Conservation (phyloP, 2,888 invertebrate species). For the Plebejus anna region DNA sequence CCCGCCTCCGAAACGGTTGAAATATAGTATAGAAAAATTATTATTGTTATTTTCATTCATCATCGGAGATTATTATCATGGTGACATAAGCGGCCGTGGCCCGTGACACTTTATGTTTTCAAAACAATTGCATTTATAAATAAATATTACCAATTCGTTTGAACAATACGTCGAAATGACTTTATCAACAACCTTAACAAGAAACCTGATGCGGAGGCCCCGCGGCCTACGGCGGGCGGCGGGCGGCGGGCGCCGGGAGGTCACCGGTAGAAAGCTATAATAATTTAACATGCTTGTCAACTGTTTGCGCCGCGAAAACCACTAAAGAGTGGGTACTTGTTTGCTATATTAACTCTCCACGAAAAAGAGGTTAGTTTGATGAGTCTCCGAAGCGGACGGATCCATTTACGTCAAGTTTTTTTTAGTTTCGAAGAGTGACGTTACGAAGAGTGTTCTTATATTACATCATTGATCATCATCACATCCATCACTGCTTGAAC, state of each 20-base stretch:
- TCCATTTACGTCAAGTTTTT: too few relatives aligned
- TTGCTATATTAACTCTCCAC: neutral
- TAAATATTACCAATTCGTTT: neutral
- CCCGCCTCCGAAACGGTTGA: too few relatives aligned
- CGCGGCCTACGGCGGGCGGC: neutral
- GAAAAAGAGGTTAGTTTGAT: too few relatives aligned
- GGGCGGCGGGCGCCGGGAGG: neutral
- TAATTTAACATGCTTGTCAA: conserved; percentile 20
- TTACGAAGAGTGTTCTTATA: too few relatives aligned
- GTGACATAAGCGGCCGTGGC: neutral
- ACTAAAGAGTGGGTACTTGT: neutral
- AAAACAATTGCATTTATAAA: neutral
- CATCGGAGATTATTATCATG: too few relatives aligned
- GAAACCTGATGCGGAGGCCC: conserved; percentile 4
- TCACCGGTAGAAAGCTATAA: conserved; percentile 13
- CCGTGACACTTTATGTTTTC: neutral
- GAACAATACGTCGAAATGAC: neutral
- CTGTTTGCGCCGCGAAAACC: neutral
- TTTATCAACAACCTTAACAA: neutral
- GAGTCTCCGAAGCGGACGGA: too few relatives aligned
- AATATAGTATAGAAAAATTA: too few relatives aligned
- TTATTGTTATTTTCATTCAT: too few relatives aligned
- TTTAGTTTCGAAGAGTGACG: too few relatives aligned
- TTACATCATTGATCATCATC: too few relatives aligned
- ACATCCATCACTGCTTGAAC: too few relatives aligned